These are phyloP conservation scores for Eriocheir sinensis DNA, from an alignment of 1,140 invertebrate species.

Conservation along the genomic window DNA sequence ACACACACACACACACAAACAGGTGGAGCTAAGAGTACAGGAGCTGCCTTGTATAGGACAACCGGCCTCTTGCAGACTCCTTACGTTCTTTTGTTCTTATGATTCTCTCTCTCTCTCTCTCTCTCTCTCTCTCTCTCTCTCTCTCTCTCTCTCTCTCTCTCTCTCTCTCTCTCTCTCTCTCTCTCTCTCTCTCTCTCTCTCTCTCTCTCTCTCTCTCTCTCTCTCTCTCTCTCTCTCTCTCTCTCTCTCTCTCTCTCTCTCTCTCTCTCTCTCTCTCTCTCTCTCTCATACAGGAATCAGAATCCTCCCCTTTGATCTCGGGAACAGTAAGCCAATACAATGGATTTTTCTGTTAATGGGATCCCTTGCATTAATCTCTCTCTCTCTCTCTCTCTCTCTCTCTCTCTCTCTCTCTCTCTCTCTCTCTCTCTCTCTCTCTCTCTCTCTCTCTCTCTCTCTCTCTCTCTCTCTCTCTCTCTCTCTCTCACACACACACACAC, in stretches of 20 bases:
- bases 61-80: too few relatives aligned
- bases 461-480: not conserved
- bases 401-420: not conserved
- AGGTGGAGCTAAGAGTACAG: not conserved
- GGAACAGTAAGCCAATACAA: too few relatives aligned
- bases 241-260: not conserved
- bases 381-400: not conserved
- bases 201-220: not conserved
- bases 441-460: not conserved
- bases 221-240: not conserved
- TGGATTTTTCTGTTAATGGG: too few relatives aligned
- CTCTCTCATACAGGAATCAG: not conserved
- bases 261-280: not conserved
- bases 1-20: not conserved
- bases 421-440: not conserved
- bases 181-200: not conserved
- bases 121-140: conserved; percentile 25
- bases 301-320: too few relatives aligned
- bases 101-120: conserved; percentile 43
- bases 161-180: conserved; percentile 43
- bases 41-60: too few relatives aligned
- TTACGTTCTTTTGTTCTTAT: too few relatives aligned
- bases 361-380: not conserved
- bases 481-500: not conserved
- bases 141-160: conserved; percentile 44